Percentiles rank a stretch among this genome's conserved stretches.
phyloP scores from a whole-genome alignment of 1,140 invertebrate genomes.

The Drosophila ohnishii region DNA sequence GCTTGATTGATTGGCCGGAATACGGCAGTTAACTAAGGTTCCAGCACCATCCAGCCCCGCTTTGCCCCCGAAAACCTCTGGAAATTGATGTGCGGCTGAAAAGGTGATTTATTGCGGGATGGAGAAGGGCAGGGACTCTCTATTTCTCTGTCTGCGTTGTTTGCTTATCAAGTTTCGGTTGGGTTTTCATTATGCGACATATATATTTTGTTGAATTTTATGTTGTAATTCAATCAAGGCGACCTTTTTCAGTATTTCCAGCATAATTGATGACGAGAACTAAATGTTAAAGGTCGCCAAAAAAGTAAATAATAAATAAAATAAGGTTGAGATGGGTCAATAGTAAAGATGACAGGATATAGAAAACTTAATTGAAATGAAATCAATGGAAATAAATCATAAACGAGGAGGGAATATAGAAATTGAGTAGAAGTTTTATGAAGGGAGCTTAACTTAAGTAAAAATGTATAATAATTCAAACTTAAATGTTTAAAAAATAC shows the following conservation, averaged over 20 bases:
- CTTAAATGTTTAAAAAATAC: too few relatives aligned
- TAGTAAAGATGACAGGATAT: conserved; percentile 8
- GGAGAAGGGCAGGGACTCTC: background rate
- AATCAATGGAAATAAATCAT: conserved; percentile 12
- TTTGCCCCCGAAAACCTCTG: background rate
- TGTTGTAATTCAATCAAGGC: conserved; percentile 36
- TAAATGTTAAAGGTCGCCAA: conserved; percentile 19
- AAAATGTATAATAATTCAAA: too few relatives aligned
- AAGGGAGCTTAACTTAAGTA: background rate
- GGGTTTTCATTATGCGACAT: conserved; percentile 35
- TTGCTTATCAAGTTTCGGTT: conserved; percentile 37
- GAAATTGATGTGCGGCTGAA: conserved; percentile 49
- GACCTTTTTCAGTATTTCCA: conserved; percentile 28
- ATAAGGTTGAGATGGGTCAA: conserved; percentile 19
- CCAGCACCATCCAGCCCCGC: background rate
- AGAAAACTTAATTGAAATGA: conserved; percentile 13
- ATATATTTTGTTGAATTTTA: conserved; percentile 27
- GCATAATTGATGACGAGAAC: conserved; percentile 39
- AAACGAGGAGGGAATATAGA: background rate
- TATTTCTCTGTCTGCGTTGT: conserved; percentile 21
- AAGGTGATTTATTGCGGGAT: conserved; percentile 50
- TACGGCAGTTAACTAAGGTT: conserved; percentile 42
- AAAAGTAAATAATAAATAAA: conserved; percentile 5
- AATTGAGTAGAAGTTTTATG: background rate
- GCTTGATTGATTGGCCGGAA: conserved; percentile 38